These are phyloP conservation scores for Notothenia coriiceps DNA, from an alignment of 2,113 vertebrate species.

Conservation along the genomic window DNA sequence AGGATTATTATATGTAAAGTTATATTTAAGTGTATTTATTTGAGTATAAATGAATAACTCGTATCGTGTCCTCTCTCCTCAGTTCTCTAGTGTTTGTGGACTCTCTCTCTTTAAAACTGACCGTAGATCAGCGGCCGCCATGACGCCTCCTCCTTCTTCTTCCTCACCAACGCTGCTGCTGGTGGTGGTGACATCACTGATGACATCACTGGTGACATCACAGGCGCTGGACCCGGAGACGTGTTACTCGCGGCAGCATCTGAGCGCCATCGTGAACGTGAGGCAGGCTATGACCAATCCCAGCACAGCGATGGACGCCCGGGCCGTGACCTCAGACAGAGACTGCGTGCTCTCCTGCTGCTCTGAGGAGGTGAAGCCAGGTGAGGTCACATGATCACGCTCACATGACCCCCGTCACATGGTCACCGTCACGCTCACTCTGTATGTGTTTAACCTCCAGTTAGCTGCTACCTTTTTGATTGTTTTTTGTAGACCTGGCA, in stretches of 20 bases:
- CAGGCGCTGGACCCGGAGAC: conserved; percentile 62
- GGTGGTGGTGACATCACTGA: conserved; percentile 7
- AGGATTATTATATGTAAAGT: too few relatives aligned
- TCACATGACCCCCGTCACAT: neutral
- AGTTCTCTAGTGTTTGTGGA: too few relatives aligned
- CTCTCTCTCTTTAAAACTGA: too few relatives aligned
- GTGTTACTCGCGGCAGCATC: conserved; percentile 82
- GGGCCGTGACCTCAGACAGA: conserved; percentile 58
- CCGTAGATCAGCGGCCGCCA: conserved; percentile 20
- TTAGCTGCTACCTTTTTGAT: too few relatives aligned
- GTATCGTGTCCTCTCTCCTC: too few relatives aligned
- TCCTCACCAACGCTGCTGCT: neutral
- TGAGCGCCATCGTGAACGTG: conserved; percentile 68
- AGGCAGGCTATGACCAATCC: conserved; percentile 41
- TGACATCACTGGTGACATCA: conserved; percentile 8
- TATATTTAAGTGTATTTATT: too few relatives aligned
- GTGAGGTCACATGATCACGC: conserved; percentile 46
- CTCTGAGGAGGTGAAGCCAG: conserved; percentile 76
- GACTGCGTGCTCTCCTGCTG: conserved; percentile 84
- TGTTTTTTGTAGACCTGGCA: too few relatives aligned
- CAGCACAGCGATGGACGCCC: conserved; percentile 48
- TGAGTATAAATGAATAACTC: too few relatives aligned
- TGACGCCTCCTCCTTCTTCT: conserved; percentile 36
- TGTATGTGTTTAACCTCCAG: too few relatives aligned
- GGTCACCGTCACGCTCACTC: too few relatives aligned